phyloP scores from a whole-genome alignment of 2,797 vertebrate species.

The Ambastaia sidthimunki region DNA sequence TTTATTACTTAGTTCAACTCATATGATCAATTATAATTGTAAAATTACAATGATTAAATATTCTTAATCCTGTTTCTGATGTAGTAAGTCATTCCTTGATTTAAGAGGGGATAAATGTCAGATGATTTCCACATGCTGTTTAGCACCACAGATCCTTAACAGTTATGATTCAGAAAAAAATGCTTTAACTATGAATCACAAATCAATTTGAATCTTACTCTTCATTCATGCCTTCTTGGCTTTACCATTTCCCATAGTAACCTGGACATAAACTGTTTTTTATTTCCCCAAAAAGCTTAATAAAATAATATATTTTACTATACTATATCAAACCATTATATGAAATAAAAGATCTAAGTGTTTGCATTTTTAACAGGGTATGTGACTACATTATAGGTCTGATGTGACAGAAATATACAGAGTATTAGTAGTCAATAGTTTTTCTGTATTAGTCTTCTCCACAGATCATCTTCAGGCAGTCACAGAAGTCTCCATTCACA shows the following conservation, averaged over 20 bases:
- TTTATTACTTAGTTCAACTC: no score
- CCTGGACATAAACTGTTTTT: not conserved
- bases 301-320: not conserved
- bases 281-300: not conserved
- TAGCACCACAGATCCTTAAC: not conserved
- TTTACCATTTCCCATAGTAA: not conserved
- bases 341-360: not conserved
- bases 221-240: not conserved
- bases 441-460: constrained; percentile 62
- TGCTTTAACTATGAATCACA: not conserved
- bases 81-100: no score
- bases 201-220: not conserved
- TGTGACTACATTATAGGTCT: not conserved
- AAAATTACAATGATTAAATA: not conserved
- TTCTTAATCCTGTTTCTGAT: not conserved
- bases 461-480: constrained; percentile 66
- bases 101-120: no score
- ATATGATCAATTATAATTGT: not conserved
- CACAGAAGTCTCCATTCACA: constrained; percentile 40
- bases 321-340: not conserved
- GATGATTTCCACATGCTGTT: no score
- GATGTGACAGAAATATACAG: not conserved
- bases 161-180: not conserved
- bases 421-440: not conserved
- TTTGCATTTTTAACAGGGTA: not conserved